Evolutionary conservation across 1,140 invertebrate species (phyloP).

Genomic region (Temnothorax longispinosus): DNA sequence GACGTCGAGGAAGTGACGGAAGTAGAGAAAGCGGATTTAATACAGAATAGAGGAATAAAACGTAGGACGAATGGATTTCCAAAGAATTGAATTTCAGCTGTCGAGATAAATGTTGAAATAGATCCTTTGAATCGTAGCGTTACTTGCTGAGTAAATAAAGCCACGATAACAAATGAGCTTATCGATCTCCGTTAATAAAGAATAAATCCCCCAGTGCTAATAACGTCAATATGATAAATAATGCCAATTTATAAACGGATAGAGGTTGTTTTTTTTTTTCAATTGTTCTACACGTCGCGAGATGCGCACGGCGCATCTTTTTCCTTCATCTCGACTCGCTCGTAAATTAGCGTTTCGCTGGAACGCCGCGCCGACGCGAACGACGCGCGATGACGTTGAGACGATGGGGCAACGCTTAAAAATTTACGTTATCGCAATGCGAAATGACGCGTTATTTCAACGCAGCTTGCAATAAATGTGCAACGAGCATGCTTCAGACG

Average conservation of each 20-base stretch:
- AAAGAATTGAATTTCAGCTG: constrained; percentile 2
- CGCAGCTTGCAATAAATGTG: constrained; percentile 12
- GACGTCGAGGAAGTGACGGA: background rate
- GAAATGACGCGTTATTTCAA: constrained; percentile 16
- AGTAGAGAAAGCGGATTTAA: background rate
- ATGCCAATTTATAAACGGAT: background rate
- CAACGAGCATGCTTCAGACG: background rate
- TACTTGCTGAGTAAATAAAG: background rate
- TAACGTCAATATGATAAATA: background rate
- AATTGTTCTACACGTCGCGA: no score
- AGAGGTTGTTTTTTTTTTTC: background rate
- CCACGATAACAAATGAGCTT: background rate
- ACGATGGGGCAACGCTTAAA: constrained; percentile 1
- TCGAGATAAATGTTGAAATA: background rate
- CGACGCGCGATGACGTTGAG: constrained; percentile 20
- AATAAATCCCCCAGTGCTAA: background rate
- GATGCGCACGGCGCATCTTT: background rate
- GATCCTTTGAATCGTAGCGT: background rate
- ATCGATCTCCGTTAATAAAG: background rate
- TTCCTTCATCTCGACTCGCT: background rate
- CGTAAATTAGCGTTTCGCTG: constrained; percentile 26
- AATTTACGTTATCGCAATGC: constrained; percentile 4
- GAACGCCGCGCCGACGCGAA: background rate
- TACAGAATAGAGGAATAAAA: constrained; percentile 14
- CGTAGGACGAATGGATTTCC: background rate